Evolutionary conservation across 2,113 vertebrate species (phyloP).

Genomic region (Sander lucioperca): DNA sequence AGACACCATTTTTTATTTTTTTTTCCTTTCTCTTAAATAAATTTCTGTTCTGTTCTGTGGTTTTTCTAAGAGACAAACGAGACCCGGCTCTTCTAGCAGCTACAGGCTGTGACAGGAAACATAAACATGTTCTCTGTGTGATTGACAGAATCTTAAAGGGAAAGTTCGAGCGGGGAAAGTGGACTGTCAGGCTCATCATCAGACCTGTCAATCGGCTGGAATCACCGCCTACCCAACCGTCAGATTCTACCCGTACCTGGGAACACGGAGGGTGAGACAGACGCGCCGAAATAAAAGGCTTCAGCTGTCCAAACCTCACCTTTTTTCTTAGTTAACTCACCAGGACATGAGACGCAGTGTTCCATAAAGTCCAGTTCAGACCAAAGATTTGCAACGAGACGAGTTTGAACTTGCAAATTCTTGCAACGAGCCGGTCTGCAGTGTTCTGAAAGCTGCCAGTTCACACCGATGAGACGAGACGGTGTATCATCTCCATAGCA

Average conservation of each 20-base stretch:
- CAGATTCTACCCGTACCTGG: constrained; percentile 88
- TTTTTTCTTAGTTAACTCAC: not conserved
- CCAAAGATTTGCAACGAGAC: too few relatives aligned
- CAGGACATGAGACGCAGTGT: too few relatives aligned
- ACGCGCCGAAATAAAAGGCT: not conserved
- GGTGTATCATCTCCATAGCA: too few relatives aligned
- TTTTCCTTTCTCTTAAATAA: not conserved
- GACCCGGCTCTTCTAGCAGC: too few relatives aligned
- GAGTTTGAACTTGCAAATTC: too few relatives aligned
- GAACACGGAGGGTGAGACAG: constrained; percentile 84
- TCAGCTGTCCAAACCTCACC: not conserved
- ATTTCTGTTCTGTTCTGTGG: not conserved
- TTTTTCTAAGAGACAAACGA: not conserved
- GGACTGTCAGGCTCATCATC: constrained; percentile 91
- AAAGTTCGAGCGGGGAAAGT: constrained; percentile 93
- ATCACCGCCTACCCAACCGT: constrained; percentile 94
- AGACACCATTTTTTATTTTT: constrained; percentile 23
- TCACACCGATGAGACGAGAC: too few relatives aligned
- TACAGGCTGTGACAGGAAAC: too few relatives aligned
- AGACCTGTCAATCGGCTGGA: constrained; percentile 90
- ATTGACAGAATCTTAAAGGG: constrained; percentile 89
- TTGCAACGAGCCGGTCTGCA: too few relatives aligned
- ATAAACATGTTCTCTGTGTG: constrained; percentile 14
- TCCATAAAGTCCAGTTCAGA: too few relatives aligned
- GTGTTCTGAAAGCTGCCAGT: too few relatives aligned